Conservation (phyloP, 1,140 invertebrate genomes). For the Formica selysi region DNA sequence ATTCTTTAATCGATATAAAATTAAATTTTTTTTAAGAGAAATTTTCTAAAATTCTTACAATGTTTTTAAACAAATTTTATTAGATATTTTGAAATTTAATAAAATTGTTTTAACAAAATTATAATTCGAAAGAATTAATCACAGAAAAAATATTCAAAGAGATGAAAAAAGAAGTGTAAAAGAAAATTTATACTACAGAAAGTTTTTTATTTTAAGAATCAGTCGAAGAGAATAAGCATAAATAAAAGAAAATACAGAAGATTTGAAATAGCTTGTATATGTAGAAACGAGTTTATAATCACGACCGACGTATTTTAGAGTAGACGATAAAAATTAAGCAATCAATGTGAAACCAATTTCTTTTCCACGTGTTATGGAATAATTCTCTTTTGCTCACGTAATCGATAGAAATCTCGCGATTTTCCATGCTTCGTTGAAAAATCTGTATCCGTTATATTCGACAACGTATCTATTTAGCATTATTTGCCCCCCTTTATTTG, state of each 20-base stretch:
- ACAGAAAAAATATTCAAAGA: too few relatives aligned
- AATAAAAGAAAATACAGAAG: not conserved
- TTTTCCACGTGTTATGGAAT: conserved; percentile 8
- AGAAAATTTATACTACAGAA: not conserved
- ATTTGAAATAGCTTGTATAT: not conserved
- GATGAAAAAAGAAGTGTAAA: not conserved
- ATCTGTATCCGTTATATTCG: conserved; percentile 16
- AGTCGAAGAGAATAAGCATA: not conserved
- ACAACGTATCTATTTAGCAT: conserved; percentile 43
- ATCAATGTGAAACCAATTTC: conserved; percentile 42
- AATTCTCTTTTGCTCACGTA: conserved; percentile 32
- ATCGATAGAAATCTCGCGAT: conserved; percentile 47
- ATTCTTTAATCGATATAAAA: not conserved
- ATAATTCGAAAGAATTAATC: too few relatives aligned
- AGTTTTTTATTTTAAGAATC: not conserved
- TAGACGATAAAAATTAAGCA: conserved; percentile 45
- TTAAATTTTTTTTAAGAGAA: not conserved
- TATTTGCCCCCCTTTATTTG: conserved; percentile 7
- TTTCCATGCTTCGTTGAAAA: conserved; percentile 16
- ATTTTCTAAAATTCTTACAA: not conserved
- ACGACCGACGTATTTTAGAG: conserved; percentile 1
- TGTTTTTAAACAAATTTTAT: not conserved
- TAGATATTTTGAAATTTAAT: too few relatives aligned
- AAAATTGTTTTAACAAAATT: too few relatives aligned
- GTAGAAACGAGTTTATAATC: conserved; percentile 16